Conservation (phyloP, 1,140 invertebrate genomes). For the Drosophila carrolli region DNA sequence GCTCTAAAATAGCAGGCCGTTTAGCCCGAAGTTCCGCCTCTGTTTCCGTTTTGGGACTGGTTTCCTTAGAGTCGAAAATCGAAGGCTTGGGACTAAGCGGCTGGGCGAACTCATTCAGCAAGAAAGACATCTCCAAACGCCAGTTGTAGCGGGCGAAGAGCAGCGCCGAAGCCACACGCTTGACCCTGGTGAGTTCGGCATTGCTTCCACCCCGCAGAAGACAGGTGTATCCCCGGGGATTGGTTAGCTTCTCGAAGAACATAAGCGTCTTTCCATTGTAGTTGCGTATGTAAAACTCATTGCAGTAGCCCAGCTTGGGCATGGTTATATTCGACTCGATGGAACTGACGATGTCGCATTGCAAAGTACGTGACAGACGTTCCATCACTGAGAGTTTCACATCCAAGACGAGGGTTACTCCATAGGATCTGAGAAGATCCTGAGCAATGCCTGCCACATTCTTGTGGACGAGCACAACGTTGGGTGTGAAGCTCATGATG, state of each 20-base stretch:
- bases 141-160: slow-evolving; percentile 95
- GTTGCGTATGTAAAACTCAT: slow-evolving; percentile 92
- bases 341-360: slow-evolving; percentile 94
- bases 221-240: slow-evolving; percentile 94
- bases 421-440: slow-evolving; percentile 91
- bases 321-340: slow-evolving; percentile 94
- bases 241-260: slow-evolving; percentile 96
- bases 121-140: slow-evolving; percentile 95
- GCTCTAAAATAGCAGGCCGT: slow-evolving; percentile 37
- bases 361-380: slow-evolving; percentile 92
- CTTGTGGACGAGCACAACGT: slow-evolving; percentile 95
- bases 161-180: slow-evolving; percentile 92
- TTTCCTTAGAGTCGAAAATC: slow-evolving; percentile 81
- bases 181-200: slow-evolving; percentile 92
- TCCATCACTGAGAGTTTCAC: slow-evolving; percentile 94
- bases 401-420: slow-evolving; percentile 94
- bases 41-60: slow-evolving; percentile 58
- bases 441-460: slow-evolving; percentile 95
- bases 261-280: slow-evolving; percentile 92
- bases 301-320: slow-evolving; percentile 94
- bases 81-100: slow-evolving; percentile 82
- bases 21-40: slow-evolving; percentile 51
- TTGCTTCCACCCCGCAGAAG: slow-evolving; percentile 92
- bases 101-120: slow-evolving; percentile 89
- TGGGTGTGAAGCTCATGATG: slow-evolving; percentile 93